Evolutionary conservation across 1,140 invertebrate genomes (phyloP).

Genomic region (Solen grandis): DNA sequence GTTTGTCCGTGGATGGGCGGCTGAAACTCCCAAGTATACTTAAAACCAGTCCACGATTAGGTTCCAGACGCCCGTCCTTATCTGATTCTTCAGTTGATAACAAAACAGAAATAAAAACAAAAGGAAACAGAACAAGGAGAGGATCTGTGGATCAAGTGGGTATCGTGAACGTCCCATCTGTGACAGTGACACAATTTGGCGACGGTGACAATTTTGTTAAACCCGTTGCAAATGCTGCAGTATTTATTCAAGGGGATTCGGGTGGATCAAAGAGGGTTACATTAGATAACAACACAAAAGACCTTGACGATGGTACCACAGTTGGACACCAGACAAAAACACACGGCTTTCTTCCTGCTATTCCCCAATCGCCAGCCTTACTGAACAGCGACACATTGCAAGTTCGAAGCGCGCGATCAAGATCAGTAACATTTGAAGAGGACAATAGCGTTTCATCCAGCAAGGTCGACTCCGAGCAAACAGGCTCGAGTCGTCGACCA

Average conservation of each 20-base stretch:
- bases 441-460: no score
- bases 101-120: neutral
- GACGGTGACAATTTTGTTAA: neutral
- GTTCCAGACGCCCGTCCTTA: neutral
- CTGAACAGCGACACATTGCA: neutral
- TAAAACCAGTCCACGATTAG: neutral
- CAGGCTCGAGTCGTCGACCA: neutral
- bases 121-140: neutral
- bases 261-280: neutral
- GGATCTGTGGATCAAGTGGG: no score
- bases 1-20: neutral
- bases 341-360: neutral
- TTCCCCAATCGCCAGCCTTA: neutral
- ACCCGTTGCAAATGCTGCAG: slow-evolving; percentile 31
- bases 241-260: slow-evolving; percentile 28
- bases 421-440: no score
- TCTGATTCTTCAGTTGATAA: neutral
- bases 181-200: neutral
- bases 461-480: neutral
- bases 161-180: neutral
- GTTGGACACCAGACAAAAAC: neutral
- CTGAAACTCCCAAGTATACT: neutral
- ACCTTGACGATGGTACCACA: neutral
- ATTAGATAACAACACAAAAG: neutral
- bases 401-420: neutral